Conservation (phyloP, 2,888 invertebrate genomes). For the Amphipoea lucens region DNA sequence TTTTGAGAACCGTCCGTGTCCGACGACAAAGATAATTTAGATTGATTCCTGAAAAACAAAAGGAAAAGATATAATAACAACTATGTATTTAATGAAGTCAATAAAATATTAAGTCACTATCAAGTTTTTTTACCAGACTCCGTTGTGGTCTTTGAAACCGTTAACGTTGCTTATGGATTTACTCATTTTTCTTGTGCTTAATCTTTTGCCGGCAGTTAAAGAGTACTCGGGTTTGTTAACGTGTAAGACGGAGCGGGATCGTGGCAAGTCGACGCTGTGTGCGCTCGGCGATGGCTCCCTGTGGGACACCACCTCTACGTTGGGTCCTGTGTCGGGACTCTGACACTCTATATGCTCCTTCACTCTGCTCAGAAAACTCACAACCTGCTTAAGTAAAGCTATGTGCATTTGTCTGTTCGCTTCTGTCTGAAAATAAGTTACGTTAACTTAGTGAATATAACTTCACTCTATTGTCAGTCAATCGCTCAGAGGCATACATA, state of each 20-base stretch:
- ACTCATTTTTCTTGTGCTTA: conserved; percentile 84
- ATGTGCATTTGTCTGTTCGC: conserved; percentile 93
- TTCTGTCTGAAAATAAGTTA: conserved; percentile 91
- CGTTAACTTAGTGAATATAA: conserved; percentile 59
- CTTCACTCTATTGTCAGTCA: conserved; percentile 1
- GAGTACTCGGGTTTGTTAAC: conserved; percentile 84
- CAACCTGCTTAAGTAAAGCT: conserved; percentile 93
- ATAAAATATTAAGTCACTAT: background rate
- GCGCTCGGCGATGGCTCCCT: conserved; percentile 70
- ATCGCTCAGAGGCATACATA: background rate
- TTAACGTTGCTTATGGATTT: conserved; percentile 87
- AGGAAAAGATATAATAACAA: background rate
- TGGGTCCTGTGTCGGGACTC: conserved; percentile 71
- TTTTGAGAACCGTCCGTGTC: conserved; percentile 81
- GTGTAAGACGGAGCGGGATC: conserved; percentile 84
- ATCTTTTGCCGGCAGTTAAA: conserved; percentile 78
- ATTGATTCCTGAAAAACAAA: conserved; percentile 80
- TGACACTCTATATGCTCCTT: conserved; percentile 91
- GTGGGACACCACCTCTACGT: conserved; percentile 68
- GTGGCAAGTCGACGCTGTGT: conserved; percentile 81
- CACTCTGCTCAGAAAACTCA: conserved; percentile 92
- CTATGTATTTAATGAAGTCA: background rate
- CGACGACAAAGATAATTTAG: conserved; percentile 80
- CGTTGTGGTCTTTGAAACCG: conserved; percentile 80
- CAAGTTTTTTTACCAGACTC: conserved; percentile 77